Evolutionary conservation across 2,113 vertebrate genomes (phyloP).

Genomic region (Marmota flaviventris): DNA sequence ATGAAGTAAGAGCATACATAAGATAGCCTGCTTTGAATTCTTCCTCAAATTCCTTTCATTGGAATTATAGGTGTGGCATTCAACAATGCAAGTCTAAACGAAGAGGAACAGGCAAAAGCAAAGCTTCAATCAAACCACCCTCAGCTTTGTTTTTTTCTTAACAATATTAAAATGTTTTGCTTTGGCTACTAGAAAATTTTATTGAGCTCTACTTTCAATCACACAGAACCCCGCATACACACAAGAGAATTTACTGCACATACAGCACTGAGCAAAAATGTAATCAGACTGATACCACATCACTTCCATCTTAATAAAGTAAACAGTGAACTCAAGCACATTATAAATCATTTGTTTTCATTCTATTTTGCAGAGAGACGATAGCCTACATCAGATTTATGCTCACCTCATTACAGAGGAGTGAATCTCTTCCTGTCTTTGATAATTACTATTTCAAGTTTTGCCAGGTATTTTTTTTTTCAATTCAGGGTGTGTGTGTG

Average conservation of each 20-base stretch:
- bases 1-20: constrained; percentile 45
- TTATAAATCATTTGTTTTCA: constrained; percentile 45
- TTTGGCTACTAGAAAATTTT: constrained; percentile 72
- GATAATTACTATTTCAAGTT: constrained; percentile 50
- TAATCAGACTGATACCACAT: constrained; percentile 63
- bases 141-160: constrained; percentile 47
- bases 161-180: constrained; percentile 76
- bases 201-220: constrained; percentile 71
- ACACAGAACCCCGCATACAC: constrained; percentile 52
- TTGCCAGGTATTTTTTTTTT: not conserved
- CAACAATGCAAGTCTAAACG: constrained; percentile 68
- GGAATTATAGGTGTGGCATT: constrained; percentile 65
- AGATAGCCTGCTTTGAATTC: constrained; percentile 64
- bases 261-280: constrained; percentile 60
- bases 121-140: constrained; percentile 75
- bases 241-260: constrained; percentile 71
- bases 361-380: constrained; percentile 68
- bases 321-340: not conserved
- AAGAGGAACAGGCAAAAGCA: constrained; percentile 70
- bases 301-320: constrained; percentile 60
- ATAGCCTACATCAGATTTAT: not conserved
- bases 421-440: constrained; percentile 50
- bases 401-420: constrained; percentile 20
- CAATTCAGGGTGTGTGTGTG: not conserved
- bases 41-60: constrained; percentile 68